Evolutionary conservation across 2,113 vertebrate genomes (phyloP), one percentile per base, ranked within the genome.

Genomic region (Vimba vimba): DNA sequence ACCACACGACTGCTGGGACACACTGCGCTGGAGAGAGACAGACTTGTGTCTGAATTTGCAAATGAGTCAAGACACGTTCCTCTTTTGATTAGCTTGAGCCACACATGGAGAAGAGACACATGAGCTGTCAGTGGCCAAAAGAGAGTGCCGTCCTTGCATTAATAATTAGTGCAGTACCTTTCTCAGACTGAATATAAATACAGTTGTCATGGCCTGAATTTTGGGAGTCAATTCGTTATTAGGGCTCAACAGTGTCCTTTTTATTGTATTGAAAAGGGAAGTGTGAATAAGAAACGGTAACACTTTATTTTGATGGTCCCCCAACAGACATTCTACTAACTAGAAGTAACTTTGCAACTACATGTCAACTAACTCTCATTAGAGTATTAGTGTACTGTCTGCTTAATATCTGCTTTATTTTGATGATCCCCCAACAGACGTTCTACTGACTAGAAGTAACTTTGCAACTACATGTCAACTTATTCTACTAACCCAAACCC

Each of bases 1-100:
- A 55, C 50, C 75, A 13, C 73, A 17, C 12, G 71, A n/a, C 71
- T 75, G 71, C 11, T 75, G 73, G 47, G 47, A 77, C 25, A 76
- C 74, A 33, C 47, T 77, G 74, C n/a, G 8, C 15, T 4, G 15
- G 74, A 52, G 25, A 55, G 50, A 55, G 13, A 77, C 75, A 30
- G 45, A 55, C 15, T 33, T 50, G 73, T 52, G 50, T 55, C 75
- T 55, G 27, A 3, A 55, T 55, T 55, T 33, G 27, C 50, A 55
- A 77, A 33, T 55, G 50, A 77, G 50, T 77, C 27, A 33, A 77
- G 75, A 77, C 50, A 77, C 50, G 50, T 55, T 23, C 7, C 17
- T 27, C 45, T 55, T 77, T 77, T 77, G 75, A 77, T 33, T 30
- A 1, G 17, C n/a, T 55, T 27, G 47, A 50, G 21, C 47, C 47